Conservation (phyloP, 1,140 invertebrate species). For the Drosophila takahashii region DNA sequence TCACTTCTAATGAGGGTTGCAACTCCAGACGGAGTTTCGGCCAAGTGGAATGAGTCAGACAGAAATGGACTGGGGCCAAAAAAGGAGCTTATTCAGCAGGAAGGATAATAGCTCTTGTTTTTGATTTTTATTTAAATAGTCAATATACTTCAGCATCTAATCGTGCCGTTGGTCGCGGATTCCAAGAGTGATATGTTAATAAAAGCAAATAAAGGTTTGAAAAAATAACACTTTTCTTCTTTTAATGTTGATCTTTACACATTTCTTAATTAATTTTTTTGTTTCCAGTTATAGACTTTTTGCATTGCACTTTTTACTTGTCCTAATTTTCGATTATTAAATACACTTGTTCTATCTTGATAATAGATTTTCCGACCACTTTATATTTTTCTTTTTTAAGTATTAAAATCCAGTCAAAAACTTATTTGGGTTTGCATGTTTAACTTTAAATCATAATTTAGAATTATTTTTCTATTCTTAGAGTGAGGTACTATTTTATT, state of each 20-base stretch:
- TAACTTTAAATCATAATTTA: no score
- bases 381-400: no score
- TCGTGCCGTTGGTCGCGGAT: slow-evolving; percentile 23
- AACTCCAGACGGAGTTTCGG: slow-evolving; percentile 70
- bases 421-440: no score
- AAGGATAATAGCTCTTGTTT: slow-evolving; percentile 7
- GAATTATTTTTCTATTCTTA: no score
- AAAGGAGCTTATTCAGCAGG: slow-evolving; percentile 24
- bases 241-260: not conserved
- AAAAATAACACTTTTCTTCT: not conserved
- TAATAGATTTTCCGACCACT: no score
- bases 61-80: slow-evolving; percentile 41
- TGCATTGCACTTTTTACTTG: not conserved
- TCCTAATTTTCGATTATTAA: not conserved
- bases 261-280: no score
- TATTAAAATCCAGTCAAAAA: no score
- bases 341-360: no score
- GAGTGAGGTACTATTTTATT: no score
- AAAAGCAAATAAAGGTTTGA: not conserved
- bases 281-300: not conserved
- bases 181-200: slow-evolving; percentile 60
- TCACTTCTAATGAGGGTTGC: slow-evolving; percentile 73
- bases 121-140: slow-evolving; percentile 18
- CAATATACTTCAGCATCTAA: slow-evolving; percentile 23
- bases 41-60: slow-evolving; percentile 56